Percentiles rank a stretch among this genome's conserved stretches.
phyloP scores from a whole-genome alignment of 2,797 vertebrate genomes.

The Anas flavirostris region DNA sequence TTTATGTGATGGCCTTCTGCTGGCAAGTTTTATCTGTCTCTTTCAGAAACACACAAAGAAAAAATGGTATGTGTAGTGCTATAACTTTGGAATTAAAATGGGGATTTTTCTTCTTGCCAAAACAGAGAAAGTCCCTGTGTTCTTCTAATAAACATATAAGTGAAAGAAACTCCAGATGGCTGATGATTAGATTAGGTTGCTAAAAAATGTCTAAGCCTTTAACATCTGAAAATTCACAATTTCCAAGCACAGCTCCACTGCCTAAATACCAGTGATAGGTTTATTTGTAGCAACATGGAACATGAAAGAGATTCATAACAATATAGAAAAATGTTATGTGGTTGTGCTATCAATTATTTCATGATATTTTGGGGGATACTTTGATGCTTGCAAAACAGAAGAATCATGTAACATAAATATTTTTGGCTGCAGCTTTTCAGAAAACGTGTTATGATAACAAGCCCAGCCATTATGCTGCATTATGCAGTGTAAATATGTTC shows the following conservation, averaged over 20 bases:
- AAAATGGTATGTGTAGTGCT: background rate
- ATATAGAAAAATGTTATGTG: background rate
- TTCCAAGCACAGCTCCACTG: background rate
- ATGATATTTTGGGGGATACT: background rate
- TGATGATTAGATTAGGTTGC: conserved; percentile 49
- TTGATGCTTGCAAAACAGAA: background rate
- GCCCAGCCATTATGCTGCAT: background rate
- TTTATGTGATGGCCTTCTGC: background rate
- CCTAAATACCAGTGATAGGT: background rate
- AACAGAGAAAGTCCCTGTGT: background rate
- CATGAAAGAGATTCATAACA: background rate
- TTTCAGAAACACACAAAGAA: background rate
- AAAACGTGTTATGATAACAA: background rate
- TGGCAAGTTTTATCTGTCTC: background rate
- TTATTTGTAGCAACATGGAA: background rate
- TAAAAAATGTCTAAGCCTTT: conserved; percentile 11
- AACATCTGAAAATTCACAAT: conserved; percentile 2
- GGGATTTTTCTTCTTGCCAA: background rate
- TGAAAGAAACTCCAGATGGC: conserved; percentile 40
- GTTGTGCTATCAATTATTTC: background rate
- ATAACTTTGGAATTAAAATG: background rate
- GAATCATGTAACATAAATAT: background rate
- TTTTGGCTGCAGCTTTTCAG: background rate
- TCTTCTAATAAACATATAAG: conserved; percentile 5
- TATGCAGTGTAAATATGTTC: background rate